Evolutionary conservation across 2,113 vertebrate species (phyloP).

Genomic region (Pelvicachromis taeniatus): DNA sequence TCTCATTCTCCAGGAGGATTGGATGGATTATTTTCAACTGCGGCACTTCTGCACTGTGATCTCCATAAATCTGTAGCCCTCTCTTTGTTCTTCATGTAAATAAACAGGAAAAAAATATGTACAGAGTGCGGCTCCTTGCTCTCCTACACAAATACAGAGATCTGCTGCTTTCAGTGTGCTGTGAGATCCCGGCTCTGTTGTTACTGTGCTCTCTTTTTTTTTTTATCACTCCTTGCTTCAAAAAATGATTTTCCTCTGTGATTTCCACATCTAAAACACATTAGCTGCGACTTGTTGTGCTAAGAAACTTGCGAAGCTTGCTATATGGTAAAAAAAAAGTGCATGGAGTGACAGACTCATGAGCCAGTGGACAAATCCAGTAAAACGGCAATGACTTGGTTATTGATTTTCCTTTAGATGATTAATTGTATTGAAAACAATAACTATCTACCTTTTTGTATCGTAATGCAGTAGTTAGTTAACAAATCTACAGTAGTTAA

Average conservation of each 20-base stretch:
- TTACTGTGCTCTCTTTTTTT: neutral
- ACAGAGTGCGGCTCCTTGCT: neutral
- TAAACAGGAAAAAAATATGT: neutral
- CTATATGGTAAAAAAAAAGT: neutral
- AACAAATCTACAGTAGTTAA: neutral
- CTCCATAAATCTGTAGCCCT: constrained; percentile 27
- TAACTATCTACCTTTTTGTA: neutral
- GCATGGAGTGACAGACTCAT: neutral
- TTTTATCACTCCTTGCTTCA: neutral
- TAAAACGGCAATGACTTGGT: neutral
- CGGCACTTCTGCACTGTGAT: constrained; percentile 24
- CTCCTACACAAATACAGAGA: neutral
- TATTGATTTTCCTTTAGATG: neutral
- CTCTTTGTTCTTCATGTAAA: constrained; percentile 40
- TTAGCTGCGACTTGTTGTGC: neutral
- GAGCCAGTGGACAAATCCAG: neutral
- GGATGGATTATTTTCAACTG: constrained; percentile 25
- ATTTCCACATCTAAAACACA: neutral
- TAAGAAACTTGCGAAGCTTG: neutral
- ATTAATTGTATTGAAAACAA: neutral
- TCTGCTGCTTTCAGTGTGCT: neutral
- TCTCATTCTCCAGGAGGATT: constrained; percentile 18
- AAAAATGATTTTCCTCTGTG: neutral
- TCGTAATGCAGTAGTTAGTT: neutral
- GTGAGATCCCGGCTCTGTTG: constrained; percentile 9